Evolutionary conservation across 2,113 vertebrate species (phyloP).

Genomic region (Centropristis striata): DNA sequence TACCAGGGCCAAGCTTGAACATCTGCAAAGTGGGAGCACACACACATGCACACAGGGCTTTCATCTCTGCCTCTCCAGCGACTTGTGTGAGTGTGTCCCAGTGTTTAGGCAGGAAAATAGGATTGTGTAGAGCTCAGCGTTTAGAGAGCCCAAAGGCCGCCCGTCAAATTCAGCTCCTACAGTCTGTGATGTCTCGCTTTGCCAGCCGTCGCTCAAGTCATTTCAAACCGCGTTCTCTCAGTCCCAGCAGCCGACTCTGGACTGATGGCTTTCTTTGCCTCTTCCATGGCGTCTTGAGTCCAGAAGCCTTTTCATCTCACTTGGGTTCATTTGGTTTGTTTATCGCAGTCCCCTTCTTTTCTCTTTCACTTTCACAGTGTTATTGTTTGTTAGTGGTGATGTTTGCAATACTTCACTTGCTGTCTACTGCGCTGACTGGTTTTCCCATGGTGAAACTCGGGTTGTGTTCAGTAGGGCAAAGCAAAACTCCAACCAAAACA

Average conservation of each 20-base stretch:
- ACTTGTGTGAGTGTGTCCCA: conserved; percentile 52
- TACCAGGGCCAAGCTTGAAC: conserved; percentile 64
- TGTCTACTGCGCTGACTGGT: conserved; percentile 19
- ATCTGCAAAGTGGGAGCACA: conserved; percentile 54
- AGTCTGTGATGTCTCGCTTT: conserved; percentile 41
- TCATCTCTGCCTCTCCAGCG: conserved; percentile 72
- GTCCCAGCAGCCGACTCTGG: conserved; percentile 41
- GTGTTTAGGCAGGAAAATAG: conserved; percentile 78
- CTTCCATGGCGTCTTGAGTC: conserved; percentile 5
- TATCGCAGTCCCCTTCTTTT: conserved; percentile 29
- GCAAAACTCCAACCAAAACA: conserved; percentile 25
- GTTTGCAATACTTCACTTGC: conserved; percentile 12
- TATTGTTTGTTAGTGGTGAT: conserved; percentile 36
- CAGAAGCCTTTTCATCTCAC: conserved; percentile 4
- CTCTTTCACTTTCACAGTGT: conserved; percentile 9
- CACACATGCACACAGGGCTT: conserved; percentile 58
- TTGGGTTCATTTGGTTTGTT: conserved; percentile 45
- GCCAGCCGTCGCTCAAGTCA: conserved; percentile 53
- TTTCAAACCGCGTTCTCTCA: conserved; percentile 61
- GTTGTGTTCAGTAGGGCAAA: conserved; percentile 27
- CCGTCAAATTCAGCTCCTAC: conserved; percentile 56
- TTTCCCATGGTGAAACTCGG: conserved; percentile 21
- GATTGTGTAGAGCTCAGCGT: conserved; percentile 78
- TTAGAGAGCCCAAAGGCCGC: conserved; percentile 74
- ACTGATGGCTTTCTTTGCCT: conserved; percentile 48